Percentiles rank a stretch among this genome's conserved stretches.
These are phyloP conservation scores for crab-eating macaque (Macaca fascicularis) DNA, from an alignment of 2,113 vertebrate genomes.

Conservation along the genomic window T2T-MFA8v1.1 NC_088379.1:98850501-98851000, in stretches of 20 bases:
- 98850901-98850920: conserved; percentile 20
- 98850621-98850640: not conserved
- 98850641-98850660: conserved; percentile 1
- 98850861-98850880: conserved; percentile 55
- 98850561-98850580: not conserved
- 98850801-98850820: conserved; percentile 29
- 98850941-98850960: conserved; percentile 41
- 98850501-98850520: not conserved
- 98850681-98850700: conserved; percentile 22
- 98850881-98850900: conserved; percentile 42
- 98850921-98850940: conserved; percentile 7
- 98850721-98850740: not conserved
- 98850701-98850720: not conserved
- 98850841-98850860: conserved; percentile 55
- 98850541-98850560: not conserved
- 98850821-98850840: conserved; percentile 50
- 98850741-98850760: not conserved
- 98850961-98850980: conserved; percentile 53
- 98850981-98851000: conserved; percentile 68
- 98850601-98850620: not conserved
- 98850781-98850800: conserved; percentile 11
- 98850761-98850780: conserved; percentile 49
- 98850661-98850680: not conserved
- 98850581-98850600: not conserved
- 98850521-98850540: not conserved